phyloP scores from a whole-genome alignment of 2,113 vertebrate species.

The Zosterops pallidus region DNA sequence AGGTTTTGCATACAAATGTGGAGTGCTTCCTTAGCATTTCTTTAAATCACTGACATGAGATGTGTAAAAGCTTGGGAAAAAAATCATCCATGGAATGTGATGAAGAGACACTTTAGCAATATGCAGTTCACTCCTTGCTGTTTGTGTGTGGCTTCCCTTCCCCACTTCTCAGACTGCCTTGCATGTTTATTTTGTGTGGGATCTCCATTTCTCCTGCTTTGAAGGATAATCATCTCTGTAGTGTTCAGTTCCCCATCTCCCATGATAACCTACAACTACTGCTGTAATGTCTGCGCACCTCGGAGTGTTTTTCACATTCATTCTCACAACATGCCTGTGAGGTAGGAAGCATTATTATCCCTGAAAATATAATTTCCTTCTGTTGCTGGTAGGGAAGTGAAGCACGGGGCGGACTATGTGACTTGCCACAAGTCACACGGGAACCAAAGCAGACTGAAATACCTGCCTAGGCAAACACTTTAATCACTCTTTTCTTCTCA shows the following conservation, averaged over 20 bases:
- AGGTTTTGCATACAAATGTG: not conserved
- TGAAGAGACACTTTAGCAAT: not conserved
- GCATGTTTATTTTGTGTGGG: not conserved
- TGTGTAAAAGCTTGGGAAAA: not conserved
- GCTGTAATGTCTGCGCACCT: not conserved
- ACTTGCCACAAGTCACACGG: constrained; percentile 17
- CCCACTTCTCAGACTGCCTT: not conserved
- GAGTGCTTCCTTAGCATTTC: not conserved
- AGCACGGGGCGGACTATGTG: not conserved
- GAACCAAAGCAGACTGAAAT: constrained; percentile 6
- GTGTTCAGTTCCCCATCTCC: not conserved
- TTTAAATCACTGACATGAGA: not conserved
- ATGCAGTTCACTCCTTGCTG: not conserved
- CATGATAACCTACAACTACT: not conserved
- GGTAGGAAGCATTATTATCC: not conserved
- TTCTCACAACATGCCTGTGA: not conserved
- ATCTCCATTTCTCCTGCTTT: not conserved
- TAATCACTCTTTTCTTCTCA: constrained; percentile 20
- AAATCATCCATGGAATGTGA: not conserved
- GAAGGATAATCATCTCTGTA: not conserved
- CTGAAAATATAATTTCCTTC: not conserved
- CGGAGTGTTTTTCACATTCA: not conserved
- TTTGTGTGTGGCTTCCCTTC: not conserved
- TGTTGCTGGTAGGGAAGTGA: not conserved
- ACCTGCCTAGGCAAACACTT: constrained; percentile 47